phyloP scores from a whole-genome alignment of 1,140 invertebrate species.

The Monochamus saltuarius region DNA sequence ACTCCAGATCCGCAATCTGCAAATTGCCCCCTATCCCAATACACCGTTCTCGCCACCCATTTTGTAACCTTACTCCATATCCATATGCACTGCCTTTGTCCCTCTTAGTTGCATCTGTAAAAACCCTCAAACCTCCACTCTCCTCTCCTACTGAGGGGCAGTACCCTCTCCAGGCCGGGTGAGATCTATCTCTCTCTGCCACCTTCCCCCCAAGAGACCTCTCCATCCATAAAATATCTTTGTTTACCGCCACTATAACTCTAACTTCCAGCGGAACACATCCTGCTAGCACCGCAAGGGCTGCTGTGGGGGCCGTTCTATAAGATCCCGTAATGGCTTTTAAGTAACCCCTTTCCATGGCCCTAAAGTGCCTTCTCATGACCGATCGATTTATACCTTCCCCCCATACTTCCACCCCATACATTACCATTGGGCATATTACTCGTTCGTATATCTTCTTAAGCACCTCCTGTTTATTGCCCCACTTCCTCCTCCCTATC shows the following conservation, averaged over 20 bases:
- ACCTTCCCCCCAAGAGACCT: no score
- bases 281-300: conserved; percentile 25
- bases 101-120: no score
- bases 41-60: no score
- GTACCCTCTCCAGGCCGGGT: no score
- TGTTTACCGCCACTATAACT: no score
- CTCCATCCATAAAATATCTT: background rate
- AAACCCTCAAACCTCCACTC: no score
- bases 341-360: conserved; percentile 26
- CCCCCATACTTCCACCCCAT: conserved; percentile 28
- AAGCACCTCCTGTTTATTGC: conserved; percentile 14
- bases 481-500: conserved; percentile 23
- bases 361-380: conserved; percentile 19
- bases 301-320: conserved; percentile 20
- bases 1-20: no score
- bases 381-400: background rate
- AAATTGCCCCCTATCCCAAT: no score
- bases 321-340: conserved; percentile 19
- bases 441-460: conserved; percentile 25
- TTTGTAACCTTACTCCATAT: no score
- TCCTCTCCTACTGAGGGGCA: no score
- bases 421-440: conserved; percentile 25
- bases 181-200: no score
- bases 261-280: conserved; percentile 24
- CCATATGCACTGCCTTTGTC: no score